Percentiles rank a stretch among this genome's conserved stretches.
phyloP scores from a whole-genome alignment of 2,113 vertebrate species.

The Nettapus auritus region DNA sequence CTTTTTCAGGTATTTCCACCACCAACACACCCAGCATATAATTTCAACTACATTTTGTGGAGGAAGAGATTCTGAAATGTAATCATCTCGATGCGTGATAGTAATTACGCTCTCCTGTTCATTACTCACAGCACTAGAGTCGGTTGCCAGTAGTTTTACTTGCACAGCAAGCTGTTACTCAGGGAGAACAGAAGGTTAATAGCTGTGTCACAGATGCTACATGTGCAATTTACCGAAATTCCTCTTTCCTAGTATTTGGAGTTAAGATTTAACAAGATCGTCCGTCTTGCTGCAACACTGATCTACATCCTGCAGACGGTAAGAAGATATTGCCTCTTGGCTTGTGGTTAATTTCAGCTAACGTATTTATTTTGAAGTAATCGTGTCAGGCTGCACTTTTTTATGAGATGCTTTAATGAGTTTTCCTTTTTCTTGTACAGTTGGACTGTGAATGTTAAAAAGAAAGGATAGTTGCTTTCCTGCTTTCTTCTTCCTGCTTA shows the following conservation, averaged over 20 bases:
- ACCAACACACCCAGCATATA: neutral
- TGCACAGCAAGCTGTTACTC: neutral
- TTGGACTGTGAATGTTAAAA: neutral
- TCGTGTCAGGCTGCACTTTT: neutral
- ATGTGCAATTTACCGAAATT: neutral
- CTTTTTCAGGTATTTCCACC: neutral
- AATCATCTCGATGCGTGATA: accelerated
- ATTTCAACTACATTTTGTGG: neutral
- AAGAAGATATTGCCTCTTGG: slow-evolving; percentile 18
- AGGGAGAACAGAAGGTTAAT: neutral
- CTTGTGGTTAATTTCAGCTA: neutral
- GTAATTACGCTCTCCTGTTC: neutral
- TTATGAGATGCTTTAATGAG: neutral
- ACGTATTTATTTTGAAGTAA: neutral
- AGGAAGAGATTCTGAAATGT: neutral
- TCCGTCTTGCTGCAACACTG: slow-evolving; percentile 79
- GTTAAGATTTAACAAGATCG: slow-evolving; percentile 82
- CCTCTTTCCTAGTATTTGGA: slow-evolving; percentile 80
- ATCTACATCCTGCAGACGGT: slow-evolving; percentile 85
- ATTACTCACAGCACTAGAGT: neutral
- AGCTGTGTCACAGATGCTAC: neutral
- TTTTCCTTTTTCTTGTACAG: neutral
- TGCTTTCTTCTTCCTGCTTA: neutral
- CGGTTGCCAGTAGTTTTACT: neutral
- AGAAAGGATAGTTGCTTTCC: neutral